Evolutionary conservation across 1,140 invertebrate species (phyloP).

Genomic region (Drosophila santomea): DNA sequence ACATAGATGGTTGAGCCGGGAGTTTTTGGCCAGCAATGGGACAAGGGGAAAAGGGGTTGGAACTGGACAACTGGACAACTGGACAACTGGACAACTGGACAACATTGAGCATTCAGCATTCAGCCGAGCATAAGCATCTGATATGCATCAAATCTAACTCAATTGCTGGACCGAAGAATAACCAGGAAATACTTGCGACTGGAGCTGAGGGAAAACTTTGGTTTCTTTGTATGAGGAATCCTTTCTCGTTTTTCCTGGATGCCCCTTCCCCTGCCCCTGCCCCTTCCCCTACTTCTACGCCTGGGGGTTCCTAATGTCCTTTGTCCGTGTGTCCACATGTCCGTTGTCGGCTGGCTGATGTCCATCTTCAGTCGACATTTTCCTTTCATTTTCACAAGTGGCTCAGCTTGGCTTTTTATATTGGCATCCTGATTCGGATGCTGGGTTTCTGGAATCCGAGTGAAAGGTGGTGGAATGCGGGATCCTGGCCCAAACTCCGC

Average conservation of each 20-base stretch:
- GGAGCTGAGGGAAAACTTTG: constrained; percentile 64
- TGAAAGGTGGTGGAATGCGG: constrained; percentile 7
- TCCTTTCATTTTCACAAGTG: constrained; percentile 81
- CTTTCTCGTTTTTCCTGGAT: constrained; percentile 29
- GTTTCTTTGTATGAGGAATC: constrained; percentile 52
- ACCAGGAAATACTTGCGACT: constrained; percentile 73
- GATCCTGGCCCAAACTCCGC: constrained; percentile 17
- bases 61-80: constrained; percentile 21
- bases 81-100: constrained; percentile 15
- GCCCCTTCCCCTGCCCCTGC: neutral
- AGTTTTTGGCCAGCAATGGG: constrained; percentile 21
- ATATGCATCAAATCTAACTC: constrained; percentile 82
- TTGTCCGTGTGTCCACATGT: constrained; percentile 35
- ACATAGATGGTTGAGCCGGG: constrained; percentile 61
- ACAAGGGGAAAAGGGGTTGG: too few relatives aligned
- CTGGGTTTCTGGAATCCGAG: constrained; percentile 13
- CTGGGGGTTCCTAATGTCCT: neutral
- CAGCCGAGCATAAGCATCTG: constrained; percentile 66
- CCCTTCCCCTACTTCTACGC: too few relatives aligned
- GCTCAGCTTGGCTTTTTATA: constrained; percentile 72
- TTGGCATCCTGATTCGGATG: constrained; percentile 68
- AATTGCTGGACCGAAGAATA: constrained; percentile 75
- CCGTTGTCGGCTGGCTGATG: constrained; percentile 38
- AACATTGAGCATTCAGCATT: constrained; percentile 47
- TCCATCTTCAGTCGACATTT: constrained; percentile 59